phyloP scores from a whole-genome alignment of 2,113 vertebrate genomes.

The Eretmochelys imbricata region DNA sequence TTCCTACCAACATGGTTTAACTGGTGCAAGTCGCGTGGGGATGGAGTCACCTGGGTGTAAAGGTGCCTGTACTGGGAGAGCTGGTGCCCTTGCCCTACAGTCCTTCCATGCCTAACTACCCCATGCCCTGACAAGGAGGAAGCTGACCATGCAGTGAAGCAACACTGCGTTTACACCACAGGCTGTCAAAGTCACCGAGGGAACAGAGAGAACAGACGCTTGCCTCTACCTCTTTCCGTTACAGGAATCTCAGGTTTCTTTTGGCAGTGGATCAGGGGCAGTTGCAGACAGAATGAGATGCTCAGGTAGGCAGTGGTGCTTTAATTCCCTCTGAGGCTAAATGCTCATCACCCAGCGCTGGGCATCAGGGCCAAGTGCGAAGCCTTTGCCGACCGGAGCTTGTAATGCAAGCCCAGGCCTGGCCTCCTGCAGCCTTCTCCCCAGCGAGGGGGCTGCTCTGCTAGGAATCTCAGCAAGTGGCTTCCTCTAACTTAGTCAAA shows the following conservation, averaged over 20 bases:
- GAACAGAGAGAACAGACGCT: neutral
- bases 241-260: neutral
- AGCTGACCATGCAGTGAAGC: neutral
- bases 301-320: neutral
- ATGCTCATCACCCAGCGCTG: neutral
- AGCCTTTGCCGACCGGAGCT: neutral
- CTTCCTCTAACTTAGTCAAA: neutral
- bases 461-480: fast-evolving
- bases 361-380: neutral
- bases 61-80: fast-evolving
- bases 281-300: neutral
- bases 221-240: fast-evolving
- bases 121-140: fast-evolving
- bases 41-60: neutral
- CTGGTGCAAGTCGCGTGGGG: neutral
- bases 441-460: neutral
- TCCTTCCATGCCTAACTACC: neutral
- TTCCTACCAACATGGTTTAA: neutral
- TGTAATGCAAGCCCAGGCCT: fast-evolving
- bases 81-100: neutral
- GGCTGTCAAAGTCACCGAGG: neutral
- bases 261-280: neutral
- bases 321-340: fast-evolving
- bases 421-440: neutral
- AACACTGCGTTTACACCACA: fast-evolving